Conservation (phyloP, 2,797 vertebrate genomes). For the Eremophila alpestris region DNA sequence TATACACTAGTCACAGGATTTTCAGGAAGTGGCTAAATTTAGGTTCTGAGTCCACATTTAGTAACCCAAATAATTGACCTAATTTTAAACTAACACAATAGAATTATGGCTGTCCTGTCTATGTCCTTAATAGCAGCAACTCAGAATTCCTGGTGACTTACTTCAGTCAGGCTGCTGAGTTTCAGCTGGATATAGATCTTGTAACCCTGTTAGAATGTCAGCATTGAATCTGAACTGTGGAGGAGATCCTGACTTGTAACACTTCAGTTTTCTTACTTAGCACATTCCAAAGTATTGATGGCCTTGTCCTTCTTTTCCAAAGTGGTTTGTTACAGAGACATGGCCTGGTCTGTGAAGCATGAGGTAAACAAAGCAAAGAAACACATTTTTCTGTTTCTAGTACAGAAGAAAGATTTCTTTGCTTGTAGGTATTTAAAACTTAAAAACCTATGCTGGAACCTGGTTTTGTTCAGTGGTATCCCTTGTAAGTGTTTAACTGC, state of each 20-base stretch:
- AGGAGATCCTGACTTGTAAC: not conserved
- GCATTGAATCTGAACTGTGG: not conserved
- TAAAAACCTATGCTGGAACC: not conserved
- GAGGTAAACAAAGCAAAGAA: not conserved
- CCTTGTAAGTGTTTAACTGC: not conserved
- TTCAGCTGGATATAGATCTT: not conserved
- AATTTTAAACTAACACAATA: not conserved
- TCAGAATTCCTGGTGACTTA: not conserved
- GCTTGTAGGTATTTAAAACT: not conserved
- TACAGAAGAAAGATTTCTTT: not conserved
- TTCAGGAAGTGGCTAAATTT: constrained; percentile 16
- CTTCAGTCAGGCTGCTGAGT: not conserved
- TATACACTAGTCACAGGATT: not conserved
- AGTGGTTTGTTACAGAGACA: not conserved
- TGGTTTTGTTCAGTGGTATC: not conserved
- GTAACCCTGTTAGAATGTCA: not conserved
- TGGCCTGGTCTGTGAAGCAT: not conserved
- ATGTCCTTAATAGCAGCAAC: not conserved
- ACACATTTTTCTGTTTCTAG: not conserved
- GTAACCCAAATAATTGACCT: constrained; percentile 28
- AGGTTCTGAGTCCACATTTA: not conserved
- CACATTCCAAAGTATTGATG: not conserved
- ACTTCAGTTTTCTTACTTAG: not conserved
- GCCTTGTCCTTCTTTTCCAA: not conserved
- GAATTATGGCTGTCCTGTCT: not conserved